Percentiles rank a stretch among this genome's conserved stretches.
phyloP scores from a whole-genome alignment of 2,888 invertebrate species.

The Cryptocheilus praepositus region DNA sequence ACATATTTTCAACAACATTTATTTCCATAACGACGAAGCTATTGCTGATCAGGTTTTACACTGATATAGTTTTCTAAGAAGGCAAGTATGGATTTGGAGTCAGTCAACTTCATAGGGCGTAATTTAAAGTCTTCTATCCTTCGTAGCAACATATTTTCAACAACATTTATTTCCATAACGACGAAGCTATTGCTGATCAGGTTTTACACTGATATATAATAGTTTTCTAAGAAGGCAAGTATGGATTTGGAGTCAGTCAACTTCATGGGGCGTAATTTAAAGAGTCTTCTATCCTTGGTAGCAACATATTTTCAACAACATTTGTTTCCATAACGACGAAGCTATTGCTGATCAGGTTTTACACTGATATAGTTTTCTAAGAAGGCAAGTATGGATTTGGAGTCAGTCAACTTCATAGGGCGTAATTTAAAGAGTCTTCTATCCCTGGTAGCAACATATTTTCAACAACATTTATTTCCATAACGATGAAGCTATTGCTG shows the following conservation, averaged over 20 bases:
- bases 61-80: constrained; percentile 63
- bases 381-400: constrained; percentile 59
- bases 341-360: no score
- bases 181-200: background rate
- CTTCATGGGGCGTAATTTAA: constrained; percentile 60
- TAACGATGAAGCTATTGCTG: background rate
- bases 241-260: constrained; percentile 58
- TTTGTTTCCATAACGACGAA: background rate
- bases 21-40: background rate
- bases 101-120: constrained; percentile 59
- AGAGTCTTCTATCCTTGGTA: constrained; percentile 57
- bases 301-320: no score
- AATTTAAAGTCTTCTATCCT: constrained; percentile 58
- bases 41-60: no score
- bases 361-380: constrained; percentile 58
- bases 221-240: constrained; percentile 61
- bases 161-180: no score
- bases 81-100: constrained; percentile 57
- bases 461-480: no score
- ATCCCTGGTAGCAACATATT: constrained; percentile 50
- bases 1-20: constrained; percentile 28
- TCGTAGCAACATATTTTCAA: constrained; percentile 32
- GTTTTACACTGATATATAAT: constrained; percentile 44
- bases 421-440: constrained; percentile 57
- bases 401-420: constrained; percentile 59